phyloP scores from a whole-genome alignment of 2,797 vertebrate genomes.

The Perodicticus potto region DNA sequence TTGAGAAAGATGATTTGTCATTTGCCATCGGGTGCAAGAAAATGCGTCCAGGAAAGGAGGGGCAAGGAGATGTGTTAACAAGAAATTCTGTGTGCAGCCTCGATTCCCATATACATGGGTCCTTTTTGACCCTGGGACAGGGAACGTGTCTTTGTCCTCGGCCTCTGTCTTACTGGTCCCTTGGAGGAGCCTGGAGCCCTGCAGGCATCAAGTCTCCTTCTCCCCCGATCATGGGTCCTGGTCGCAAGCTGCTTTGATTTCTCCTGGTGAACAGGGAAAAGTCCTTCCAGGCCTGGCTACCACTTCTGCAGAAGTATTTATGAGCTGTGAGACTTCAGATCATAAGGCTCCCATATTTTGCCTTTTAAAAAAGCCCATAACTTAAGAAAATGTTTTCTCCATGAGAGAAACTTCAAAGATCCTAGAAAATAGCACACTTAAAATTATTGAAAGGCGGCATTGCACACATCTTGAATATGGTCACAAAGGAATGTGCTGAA shows the following conservation, averaged over 20 bases:
- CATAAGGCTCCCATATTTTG: conserved; percentile 65
- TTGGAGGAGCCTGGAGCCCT: background rate
- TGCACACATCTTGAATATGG: conserved; percentile 53
- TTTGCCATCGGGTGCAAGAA: background rate
- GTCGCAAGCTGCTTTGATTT: background rate
- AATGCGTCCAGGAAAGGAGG: background rate
- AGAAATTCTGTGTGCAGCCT: background rate
- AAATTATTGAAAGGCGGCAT: conserved; percentile 14
- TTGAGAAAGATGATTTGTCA: background rate
- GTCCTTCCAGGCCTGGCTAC: background rate
- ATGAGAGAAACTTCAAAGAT: conserved; percentile 81
- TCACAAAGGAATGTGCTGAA: conserved; percentile 5
- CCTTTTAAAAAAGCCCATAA: conserved; percentile 68
- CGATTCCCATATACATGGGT: background rate
- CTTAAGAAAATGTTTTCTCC: conserved; percentile 79
- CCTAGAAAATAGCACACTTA: background rate
- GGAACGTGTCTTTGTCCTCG: background rate
- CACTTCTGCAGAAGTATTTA: conserved; percentile 65
- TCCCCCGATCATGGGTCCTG: fast-evolving
- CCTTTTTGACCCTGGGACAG: background rate
- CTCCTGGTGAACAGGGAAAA: background rate
- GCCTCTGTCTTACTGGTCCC: background rate
- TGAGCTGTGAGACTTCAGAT: conserved; percentile 69
- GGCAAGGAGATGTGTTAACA: background rate
- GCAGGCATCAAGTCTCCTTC: fast-evolving